Base-by-base conservation (phyloP, 2,888 invertebrate species). In the Euphydryas editha region DNA sequence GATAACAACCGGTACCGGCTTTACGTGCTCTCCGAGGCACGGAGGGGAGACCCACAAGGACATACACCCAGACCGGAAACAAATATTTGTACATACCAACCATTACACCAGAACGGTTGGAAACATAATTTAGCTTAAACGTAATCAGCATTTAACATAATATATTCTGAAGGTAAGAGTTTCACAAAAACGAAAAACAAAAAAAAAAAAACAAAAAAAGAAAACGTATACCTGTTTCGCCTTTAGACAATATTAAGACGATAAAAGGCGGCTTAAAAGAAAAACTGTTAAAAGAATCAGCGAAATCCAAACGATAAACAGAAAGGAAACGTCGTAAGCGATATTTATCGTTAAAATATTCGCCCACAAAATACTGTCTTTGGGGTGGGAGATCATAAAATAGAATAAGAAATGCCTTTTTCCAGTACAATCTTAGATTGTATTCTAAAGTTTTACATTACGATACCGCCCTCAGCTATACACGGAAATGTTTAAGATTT, bases 271-370 rank as follows among this genome's bases (percentile, higher is more conserved):
- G 81, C 84, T 87, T 84, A 82, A 88, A 87, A 83, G 83, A 81
- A 78, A 86, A 86, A 87, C 85, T 80, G 85, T 86, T 85, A 83
- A 84, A 81, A 80, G 84, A 88, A 90, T 90, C 90, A 88, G 90
- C 88, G 79, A 78, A 86, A 88, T 85, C 82, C 83, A 77, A 82
- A 86, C 84, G 83, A 90, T 88, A 90, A 90, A 90, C 87, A 86
- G 84, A 86, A 86, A 82, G 82, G 82, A 84, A 84, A 86, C 76
- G 85, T 85, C 86, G 86, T 84, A 71, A 79, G 78, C 86, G 87
- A 89, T 89, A 87, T 90, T 90, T 89, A 89, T 90, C 85, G 83
- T 81, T 85, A 85, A 88, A 88, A 87, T 88, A 90, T 90, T 85
- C 88, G 75, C 76, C 69, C 81, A 78, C 81, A 80, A 84, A 84